A percentile compares a stretch with the other conserved stretches of the same genome.
phyloP scores from a whole-genome alignment of 2,797 vertebrate species.

The Protonibea diacanthus region DNA sequence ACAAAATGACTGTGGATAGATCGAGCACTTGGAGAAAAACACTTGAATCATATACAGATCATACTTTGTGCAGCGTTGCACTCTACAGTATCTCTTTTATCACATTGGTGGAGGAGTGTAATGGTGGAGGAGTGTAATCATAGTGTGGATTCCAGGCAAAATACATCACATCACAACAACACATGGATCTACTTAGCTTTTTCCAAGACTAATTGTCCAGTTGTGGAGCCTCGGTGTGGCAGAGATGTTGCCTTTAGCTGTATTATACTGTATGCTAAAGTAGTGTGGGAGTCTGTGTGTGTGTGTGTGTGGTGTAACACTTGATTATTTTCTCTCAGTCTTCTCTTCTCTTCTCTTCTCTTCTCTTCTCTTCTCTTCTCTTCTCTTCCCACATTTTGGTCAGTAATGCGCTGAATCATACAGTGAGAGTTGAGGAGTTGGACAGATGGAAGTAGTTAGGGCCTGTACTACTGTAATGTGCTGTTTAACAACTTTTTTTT shows the following conservation, averaged over 20 bases:
- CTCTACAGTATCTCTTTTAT: background rate
- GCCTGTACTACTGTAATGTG: slow-evolving; percentile 51
- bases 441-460: slow-evolving; percentile 72
- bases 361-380: background rate
- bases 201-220: slow-evolving; percentile 42
- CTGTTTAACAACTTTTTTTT: slow-evolving; percentile 25
- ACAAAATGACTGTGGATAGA: slow-evolving; percentile 3
- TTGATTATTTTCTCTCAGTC: slow-evolving; percentile 7
- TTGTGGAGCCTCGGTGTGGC: slow-evolving; percentile 18
- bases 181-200: slow-evolving; percentile 41
- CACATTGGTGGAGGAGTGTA: background rate
- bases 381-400: slow-evolving; percentile 42
- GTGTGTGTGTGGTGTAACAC: background rate
- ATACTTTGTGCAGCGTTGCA: slow-evolving; percentile 8
- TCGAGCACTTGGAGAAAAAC: slow-evolving; percentile 15
- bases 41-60: slow-evolving; percentile 23
- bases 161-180: background rate
- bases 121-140: background rate
- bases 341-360: slow-evolving; percentile 4
- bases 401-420: slow-evolving; percentile 57
- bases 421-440: slow-evolving; percentile 35
- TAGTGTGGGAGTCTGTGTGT: background rate
- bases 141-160: background rate
- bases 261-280: background rate
- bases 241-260: slow-evolving; percentile 12